phyloP scores from a whole-genome alignment of 2,888 invertebrate genomes.

The Melanchra persicariae region DNA sequence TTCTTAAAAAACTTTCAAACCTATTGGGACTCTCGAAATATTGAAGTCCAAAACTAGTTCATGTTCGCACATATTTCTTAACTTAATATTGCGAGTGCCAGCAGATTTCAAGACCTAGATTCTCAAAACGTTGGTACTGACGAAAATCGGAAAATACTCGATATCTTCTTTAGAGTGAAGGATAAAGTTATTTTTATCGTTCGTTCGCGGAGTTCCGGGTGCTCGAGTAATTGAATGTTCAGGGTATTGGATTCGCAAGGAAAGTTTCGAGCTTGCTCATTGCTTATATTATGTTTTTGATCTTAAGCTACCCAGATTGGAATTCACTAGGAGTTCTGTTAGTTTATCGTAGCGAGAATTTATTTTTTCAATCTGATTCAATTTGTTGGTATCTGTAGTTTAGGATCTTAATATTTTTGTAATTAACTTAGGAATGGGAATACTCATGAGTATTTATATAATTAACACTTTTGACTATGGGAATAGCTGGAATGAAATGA shows the following conservation, averaged over 20 bases:
- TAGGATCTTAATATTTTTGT: background rate
- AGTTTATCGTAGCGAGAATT: too few relatives aligned
- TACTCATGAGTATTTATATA: too few relatives aligned
- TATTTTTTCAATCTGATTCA: too few relatives aligned
- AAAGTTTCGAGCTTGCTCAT: too few relatives aligned
- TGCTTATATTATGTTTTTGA: too few relatives aligned
- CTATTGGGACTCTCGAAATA: background rate
- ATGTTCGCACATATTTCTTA: constrained; percentile 9
- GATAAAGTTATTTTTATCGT: constrained; percentile 1
- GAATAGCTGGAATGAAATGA: too few relatives aligned
- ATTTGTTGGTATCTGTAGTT: too few relatives aligned
- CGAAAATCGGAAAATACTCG: background rate
- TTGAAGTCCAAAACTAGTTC: background rate
- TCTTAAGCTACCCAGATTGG: too few relatives aligned
- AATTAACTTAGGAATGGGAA: too few relatives aligned
- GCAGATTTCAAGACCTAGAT: background rate
- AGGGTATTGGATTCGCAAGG: constrained; percentile 2
- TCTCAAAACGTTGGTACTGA: background rate
- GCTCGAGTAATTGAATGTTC: constrained; percentile 24
- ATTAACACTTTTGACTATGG: too few relatives aligned
- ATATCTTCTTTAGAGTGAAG: constrained; percentile 6
- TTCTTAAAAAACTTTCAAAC: background rate
- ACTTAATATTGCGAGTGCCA: constrained; percentile 3
- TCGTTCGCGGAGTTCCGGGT: background rate
- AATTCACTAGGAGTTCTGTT: too few relatives aligned